These are phyloP conservation scores for Reticulitermes speratus DNA, from an alignment of 1,140 invertebrate species.

Conservation along the genomic window DNA sequence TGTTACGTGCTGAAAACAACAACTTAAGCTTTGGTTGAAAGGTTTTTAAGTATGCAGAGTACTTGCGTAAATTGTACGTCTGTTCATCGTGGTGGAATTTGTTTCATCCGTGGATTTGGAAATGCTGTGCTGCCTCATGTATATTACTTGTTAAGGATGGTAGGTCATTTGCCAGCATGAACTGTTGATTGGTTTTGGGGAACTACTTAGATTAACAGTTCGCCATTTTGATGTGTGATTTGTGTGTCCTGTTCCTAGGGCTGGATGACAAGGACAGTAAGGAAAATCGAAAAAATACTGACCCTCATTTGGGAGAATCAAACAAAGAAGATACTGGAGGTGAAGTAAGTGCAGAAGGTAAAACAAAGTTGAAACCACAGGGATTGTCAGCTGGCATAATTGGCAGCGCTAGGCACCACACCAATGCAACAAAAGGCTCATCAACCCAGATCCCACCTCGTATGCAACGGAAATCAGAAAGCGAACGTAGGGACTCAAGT, in stretches of 20 bases:
- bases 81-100: background rate
- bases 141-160: background rate
- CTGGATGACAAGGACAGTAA: constrained; percentile 21
- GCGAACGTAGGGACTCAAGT: constrained; percentile 35
- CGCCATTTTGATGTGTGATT: background rate
- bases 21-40: background rate
- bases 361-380: constrained; percentile 67
- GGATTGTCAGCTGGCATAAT: constrained; percentile 64
- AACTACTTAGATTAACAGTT: background rate
- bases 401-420: constrained; percentile 41
- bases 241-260: background rate
- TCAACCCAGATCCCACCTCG: constrained; percentile 38
- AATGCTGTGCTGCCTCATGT: background rate
- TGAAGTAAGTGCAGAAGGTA: constrained; percentile 58
- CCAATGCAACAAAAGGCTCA: constrained; percentile 17
- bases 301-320: constrained; percentile 35
- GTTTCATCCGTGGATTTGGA: background rate
- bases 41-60: background rate
- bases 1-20: background rate
- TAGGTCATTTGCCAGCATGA: background rate
- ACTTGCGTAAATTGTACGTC: background rate
- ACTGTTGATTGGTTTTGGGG: background rate
- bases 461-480: constrained; percentile 41
- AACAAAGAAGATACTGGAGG: constrained; percentile 44
- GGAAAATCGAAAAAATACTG: constrained; percentile 28